A percentile compares a stretch with the other conserved stretches of the same genome.
Conservation (phyloP, 2,888 invertebrate species). For the Creontiades dilutus region DNA sequence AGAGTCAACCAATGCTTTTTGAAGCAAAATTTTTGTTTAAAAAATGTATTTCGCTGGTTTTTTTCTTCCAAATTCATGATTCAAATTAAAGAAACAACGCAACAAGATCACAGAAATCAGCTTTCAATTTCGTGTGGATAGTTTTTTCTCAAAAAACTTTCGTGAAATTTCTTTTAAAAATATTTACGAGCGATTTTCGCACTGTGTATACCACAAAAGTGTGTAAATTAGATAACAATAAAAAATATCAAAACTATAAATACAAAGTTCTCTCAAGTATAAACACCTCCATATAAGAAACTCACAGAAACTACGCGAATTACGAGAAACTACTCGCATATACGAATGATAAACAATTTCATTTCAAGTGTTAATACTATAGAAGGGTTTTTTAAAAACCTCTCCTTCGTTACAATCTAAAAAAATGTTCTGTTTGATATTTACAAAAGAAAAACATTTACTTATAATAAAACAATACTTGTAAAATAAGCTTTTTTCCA, state of each 20-base stretch:
- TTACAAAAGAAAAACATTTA: conserved; percentile 60
- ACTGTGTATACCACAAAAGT: conserved; percentile 67
- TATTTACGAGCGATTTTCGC: conserved; percentile 38
- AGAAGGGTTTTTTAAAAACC: conserved; percentile 63
- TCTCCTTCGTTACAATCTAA: conserved; percentile 21
- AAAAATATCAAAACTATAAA: conserved; percentile 67
- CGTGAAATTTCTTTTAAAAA: conserved; percentile 26
- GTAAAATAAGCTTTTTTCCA: conserved; percentile 65
- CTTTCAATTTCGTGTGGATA: conserved; percentile 33
- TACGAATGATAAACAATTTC: conserved; percentile 60
- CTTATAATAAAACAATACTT: conserved; percentile 69
- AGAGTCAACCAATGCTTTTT: conserved; percentile 29
- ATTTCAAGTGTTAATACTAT: conserved; percentile 61
- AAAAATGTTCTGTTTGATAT: conserved; percentile 49
- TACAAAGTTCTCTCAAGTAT: conserved; percentile 63
- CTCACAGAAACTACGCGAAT: conserved; percentile 63
- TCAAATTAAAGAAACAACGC: conserved; percentile 46
- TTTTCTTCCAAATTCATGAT: conserved; percentile 31
- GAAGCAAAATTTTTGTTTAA: conserved; percentile 8
- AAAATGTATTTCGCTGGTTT: background rate
- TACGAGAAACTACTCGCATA: too few species aligned
- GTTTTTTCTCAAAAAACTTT: conserved; percentile 21
- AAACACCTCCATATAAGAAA: conserved; percentile 68
- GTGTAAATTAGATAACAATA: conserved; percentile 61
- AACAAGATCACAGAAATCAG: conserved; percentile 63